Conservation (phyloP, 2,888 invertebrate genomes). For the Yponomeuta evonymella region DNA sequence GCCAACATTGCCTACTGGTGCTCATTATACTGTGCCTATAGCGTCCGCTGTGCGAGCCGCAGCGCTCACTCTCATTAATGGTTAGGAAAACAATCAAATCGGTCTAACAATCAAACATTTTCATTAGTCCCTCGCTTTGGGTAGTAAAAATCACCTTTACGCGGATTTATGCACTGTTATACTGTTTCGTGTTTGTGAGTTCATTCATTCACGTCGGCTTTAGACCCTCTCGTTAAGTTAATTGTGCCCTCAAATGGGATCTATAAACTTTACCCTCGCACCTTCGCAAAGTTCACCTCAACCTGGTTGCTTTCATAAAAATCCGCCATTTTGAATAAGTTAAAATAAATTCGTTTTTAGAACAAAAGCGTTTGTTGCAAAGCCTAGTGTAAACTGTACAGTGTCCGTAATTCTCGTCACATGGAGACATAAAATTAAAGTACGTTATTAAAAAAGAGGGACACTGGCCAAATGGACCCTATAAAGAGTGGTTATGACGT, state of each 20-base stretch:
- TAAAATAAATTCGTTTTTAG: not conserved
- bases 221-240: conserved; percentile 38
- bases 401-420: conserved; percentile 49
- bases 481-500: conserved; percentile 61
- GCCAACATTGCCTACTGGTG: too few species aligned
- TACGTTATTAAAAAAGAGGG: conserved; percentile 66
- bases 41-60: not conserved
- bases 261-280: not conserved
- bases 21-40: too few species aligned
- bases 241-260: conserved; percentile 48
- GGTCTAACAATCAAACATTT: conserved; percentile 52
- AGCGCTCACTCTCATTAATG: conserved; percentile 36
- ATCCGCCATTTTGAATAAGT: conserved; percentile 1
- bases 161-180: conserved; percentile 49
- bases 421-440: conserved; percentile 67
- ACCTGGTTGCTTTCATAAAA: not conserved
- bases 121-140: conserved; percentile 43
- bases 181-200: conserved; percentile 37
- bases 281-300: not conserved
- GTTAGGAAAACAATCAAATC: conserved; percentile 50
- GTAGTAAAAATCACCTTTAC: conserved; percentile 49
- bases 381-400: conserved; percentile 13
- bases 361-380: not conserved
- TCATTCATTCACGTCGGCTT: conserved; percentile 44
- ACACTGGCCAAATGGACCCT: conserved; percentile 61